phyloP scores from a whole-genome alignment of 2,113 vertebrate genomes.

The Dasyornis broadbenti region DNA sequence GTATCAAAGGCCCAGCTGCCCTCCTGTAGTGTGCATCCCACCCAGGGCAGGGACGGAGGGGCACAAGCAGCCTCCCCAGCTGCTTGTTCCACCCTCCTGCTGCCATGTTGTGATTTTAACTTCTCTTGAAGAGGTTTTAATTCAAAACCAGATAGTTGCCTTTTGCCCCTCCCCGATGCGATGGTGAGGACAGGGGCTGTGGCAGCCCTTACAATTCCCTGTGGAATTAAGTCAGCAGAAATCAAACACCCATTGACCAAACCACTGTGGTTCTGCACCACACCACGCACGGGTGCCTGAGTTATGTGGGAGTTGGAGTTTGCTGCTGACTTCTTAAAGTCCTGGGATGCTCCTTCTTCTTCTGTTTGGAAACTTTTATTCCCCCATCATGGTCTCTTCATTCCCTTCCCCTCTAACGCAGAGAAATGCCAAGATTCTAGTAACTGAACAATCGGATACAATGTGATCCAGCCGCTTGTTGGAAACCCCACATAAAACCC shows the following conservation, averaged over 20 bases:
- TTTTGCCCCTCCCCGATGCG: rapidly evolving
- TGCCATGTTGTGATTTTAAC: neutral
- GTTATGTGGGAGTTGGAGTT: neutral
- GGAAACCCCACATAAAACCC: neutral
- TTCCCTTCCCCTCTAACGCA: neutral
- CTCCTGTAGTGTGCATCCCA: neutral
- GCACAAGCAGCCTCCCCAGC: neutral
- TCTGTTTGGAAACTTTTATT: neutral
- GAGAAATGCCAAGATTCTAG: neutral
- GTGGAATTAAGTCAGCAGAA: neutral
- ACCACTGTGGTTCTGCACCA: rapidly evolving
- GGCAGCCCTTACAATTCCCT: neutral
- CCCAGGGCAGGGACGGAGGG: neutral
- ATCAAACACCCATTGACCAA: neutral
- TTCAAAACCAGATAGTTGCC: rapidly evolving
- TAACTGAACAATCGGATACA: neutral
- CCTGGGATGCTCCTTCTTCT: neutral
- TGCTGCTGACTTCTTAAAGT: neutral
- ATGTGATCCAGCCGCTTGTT: rapidly evolving
- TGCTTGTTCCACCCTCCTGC: neutral
- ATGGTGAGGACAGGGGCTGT: neutral
- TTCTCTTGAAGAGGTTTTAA: neutral
- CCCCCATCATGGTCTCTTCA: neutral
- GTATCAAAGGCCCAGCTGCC: neutral
- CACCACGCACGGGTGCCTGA: rapidly evolving